Conservation (phyloP, 2,888 invertebrate species). For the Molorchus minor region DNA sequence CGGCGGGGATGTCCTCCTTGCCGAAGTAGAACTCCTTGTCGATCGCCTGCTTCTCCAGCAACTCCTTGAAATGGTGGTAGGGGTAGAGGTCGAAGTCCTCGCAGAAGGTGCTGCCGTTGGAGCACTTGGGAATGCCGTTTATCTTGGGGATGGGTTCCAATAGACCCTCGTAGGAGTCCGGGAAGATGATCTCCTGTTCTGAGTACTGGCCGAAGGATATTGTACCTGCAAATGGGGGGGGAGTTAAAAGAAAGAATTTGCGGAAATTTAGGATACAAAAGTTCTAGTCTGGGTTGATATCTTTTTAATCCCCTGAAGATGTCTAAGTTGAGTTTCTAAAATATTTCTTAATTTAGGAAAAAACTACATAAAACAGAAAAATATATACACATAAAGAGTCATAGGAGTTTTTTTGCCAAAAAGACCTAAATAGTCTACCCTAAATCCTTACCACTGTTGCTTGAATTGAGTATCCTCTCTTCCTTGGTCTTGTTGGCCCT, state of each 20-base stretch:
- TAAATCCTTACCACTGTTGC: constrained; percentile 14
- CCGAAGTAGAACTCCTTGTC: constrained; percentile 45
- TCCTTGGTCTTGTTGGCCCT: constrained; percentile 10
- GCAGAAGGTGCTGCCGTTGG: constrained; percentile 61
- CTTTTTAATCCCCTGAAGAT: not conserved
- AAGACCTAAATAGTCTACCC: too few relatives aligned
- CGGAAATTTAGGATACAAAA: not conserved
- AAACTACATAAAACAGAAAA: not conserved
- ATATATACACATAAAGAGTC: too few relatives aligned
- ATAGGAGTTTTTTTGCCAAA: too few relatives aligned
- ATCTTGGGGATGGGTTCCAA: constrained; percentile 36
- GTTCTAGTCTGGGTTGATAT: not conserved
- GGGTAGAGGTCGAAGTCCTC: constrained; percentile 63
- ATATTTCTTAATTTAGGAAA: too few relatives aligned
- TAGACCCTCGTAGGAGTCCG: constrained; percentile 29
- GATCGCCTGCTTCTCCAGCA: constrained; percentile 47
- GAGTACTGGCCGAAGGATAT: constrained; percentile 4
- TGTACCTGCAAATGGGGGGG: not conserved
- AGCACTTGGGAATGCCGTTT: constrained; percentile 48
- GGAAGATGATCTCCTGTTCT: constrained; percentile 43
- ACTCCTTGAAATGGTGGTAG: constrained; percentile 53
- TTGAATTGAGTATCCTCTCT: constrained; percentile 11
- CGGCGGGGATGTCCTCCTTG: constrained; percentile 39
- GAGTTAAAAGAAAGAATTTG: not conserved
- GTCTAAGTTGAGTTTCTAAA: not conserved